These are phyloP conservation scores for Atrichornis clamosus DNA, from an alignment of 2,113 vertebrate species.

Conservation along the genomic window DNA sequence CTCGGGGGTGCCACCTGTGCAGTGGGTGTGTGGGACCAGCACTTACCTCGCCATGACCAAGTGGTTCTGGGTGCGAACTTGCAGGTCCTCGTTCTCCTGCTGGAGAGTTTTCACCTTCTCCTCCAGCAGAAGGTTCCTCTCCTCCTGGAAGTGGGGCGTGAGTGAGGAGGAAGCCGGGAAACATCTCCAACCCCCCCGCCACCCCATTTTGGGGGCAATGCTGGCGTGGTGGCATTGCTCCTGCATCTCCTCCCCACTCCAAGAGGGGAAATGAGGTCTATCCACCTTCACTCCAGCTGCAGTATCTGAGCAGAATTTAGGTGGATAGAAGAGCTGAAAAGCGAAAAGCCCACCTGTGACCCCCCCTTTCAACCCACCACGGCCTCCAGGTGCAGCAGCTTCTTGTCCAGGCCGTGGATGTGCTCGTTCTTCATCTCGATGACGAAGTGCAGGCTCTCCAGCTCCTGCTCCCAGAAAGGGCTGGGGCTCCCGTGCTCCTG, in stretches of 20 bases:
- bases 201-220: neutral
- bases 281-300: neutral
- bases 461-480: conserved; percentile 93
- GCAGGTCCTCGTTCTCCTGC: conserved; percentile 90
- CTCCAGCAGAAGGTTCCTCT: conserved; percentile 83
- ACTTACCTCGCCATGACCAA: conserved; percentile 77
- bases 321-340: neutral
- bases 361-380: conserved; percentile 71
- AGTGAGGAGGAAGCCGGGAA: neutral
- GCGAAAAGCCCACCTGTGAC: neutral
- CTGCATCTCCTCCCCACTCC: fast-evolving
- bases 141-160: conserved; percentile 65
- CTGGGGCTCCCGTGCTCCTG: conserved; percentile 89
- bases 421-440: conserved; percentile 91
- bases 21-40: fast-evolving
- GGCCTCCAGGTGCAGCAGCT: conserved; percentile 79
- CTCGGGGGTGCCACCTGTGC: neutral
- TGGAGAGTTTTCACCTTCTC: conserved; percentile 80
- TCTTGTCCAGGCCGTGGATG: conserved; percentile 81
- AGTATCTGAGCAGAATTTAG: neutral
- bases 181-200: fast-evolving
- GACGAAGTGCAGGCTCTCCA: conserved; percentile 93
- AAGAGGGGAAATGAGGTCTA: neutral
- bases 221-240: neutral
- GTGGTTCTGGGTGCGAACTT: conserved; percentile 79